These are phyloP conservation scores for Chiroxiphia lanceolata DNA, from an alignment of 2,797 vertebrate genomes.

Conservation along the genomic window DNA sequence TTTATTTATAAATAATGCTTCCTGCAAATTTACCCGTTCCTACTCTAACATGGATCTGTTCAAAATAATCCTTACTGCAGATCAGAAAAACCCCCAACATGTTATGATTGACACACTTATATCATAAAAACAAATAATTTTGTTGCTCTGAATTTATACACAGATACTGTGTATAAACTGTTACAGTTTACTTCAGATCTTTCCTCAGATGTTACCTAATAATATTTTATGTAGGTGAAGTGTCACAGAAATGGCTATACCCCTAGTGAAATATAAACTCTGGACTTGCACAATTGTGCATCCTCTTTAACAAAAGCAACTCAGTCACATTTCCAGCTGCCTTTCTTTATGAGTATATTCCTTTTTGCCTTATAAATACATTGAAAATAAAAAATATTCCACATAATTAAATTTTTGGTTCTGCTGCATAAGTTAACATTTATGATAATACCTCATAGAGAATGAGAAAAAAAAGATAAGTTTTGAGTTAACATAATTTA, in stretches of 20 bases:
- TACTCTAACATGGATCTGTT: neutral
- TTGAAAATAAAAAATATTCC: neutral
- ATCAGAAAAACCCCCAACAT: neutral
- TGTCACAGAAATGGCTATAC: slow-evolving; percentile 13
- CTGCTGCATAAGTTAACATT: neutral
- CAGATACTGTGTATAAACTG: neutral
- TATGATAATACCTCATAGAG: neutral
- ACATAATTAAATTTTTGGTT: neutral
- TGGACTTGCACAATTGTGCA: neutral
- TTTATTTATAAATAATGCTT: neutral
- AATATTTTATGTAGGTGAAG: slow-evolving; percentile 47
- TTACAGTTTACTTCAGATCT: neutral
- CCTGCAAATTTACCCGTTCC: neutral
- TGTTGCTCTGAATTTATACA: neutral
- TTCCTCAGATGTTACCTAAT: neutral
- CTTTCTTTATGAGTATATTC: neutral
- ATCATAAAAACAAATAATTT: neutral
- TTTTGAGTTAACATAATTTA: neutral
- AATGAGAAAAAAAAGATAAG: neutral
- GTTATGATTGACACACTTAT: neutral
- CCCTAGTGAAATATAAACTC: slow-evolving; percentile 18
- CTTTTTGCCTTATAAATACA: neutral
- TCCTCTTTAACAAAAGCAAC: neutral
- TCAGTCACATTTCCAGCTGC: neutral
- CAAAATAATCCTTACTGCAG: neutral